Evolutionary conservation across 2,113 vertebrate genomes (phyloP), one percentile per base, ranked within the genome.

Genomic region (Plecotus auritus): DNA sequence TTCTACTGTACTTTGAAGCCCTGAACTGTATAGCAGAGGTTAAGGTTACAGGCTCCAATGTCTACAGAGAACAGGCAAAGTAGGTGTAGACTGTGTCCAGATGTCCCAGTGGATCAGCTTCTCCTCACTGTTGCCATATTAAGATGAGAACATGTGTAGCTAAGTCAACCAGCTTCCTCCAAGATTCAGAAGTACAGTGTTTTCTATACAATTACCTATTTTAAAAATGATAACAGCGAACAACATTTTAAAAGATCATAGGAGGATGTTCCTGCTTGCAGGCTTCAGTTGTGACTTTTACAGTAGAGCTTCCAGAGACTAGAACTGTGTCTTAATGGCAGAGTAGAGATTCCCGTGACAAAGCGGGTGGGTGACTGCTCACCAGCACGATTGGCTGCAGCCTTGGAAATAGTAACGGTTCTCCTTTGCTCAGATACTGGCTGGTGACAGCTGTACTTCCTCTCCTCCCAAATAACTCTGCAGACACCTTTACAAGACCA

Each of bases 101-200:
- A 28, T 30, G 16, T 49, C 35, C 35, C n/a, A 42, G 22, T 23
- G 35, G 35, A 73, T 23, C 4, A 22, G 32, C n/a, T 61, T 56
- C 30, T 85, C 11, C n/a, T 42, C 28, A 49, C 17, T 13, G 30
- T 78, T 45, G 26, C 37, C 23, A 49, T 67, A 2, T 37, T 40
- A 73, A 23, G 49, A 14, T 6, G 35, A 35, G 17, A 35, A 6
- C 51, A 9, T 9, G 7, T 67, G 54, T 49, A 49, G 40, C 74
- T 47, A 45, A 37, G 18, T 30, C 84, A 54, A 30, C 59, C 45
- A 74, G 42, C 47, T 56, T 90, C n/a, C n/a, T 64, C 28, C 18
- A 77, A 95, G 64, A 95, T 54, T 23, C 64, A 56, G 85, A 90
- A 82, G 69, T 61, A 40, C 40, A 74, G 8, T 26, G 11, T 30